A percentile compares a stretch with the other conserved stretches of the same genome.
These are phyloP conservation scores for Hymenochirus boettgeri DNA, from an alignment of 2,113 vertebrate species.

Conservation along the genomic window DNA sequence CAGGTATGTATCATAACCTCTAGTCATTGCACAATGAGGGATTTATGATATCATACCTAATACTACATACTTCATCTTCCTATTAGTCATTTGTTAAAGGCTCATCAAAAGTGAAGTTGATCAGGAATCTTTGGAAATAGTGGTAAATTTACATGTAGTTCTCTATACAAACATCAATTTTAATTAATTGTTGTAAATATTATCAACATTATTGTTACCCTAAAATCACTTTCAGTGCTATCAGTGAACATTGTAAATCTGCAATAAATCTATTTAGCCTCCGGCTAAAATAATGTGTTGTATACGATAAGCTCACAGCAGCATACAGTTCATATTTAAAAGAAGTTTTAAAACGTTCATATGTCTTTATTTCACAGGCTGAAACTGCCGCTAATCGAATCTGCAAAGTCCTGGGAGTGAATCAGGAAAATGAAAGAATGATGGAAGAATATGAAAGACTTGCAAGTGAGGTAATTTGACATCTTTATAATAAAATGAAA, in stretches of 20 bases:
- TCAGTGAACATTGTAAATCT: neutral
- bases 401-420: slow-evolving; percentile 95
- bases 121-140: no score
- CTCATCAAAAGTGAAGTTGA: no score
- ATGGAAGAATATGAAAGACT: slow-evolving; percentile 98
- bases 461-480: slow-evolving; percentile 87
- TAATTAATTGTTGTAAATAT: no score
- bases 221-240: neutral
- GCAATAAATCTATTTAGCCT: neutral
- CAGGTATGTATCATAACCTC: slow-evolving; percentile 70
- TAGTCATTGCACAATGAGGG: no score
- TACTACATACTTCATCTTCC: no score
- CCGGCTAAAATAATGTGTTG: neutral
- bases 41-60: no score
- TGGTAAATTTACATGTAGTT: no score
- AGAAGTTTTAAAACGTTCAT: neutral
- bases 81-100: no score
- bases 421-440: slow-evolving; percentile 97
- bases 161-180: no score
- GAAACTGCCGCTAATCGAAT: slow-evolving; percentile 98
- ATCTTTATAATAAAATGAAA: no score
- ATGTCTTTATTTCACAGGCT: slow-evolving; percentile 71
- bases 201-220: no score
- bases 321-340: neutral
- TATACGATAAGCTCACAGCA: neutral